Percentiles rank a stretch among this genome's conserved stretches.
Evolutionary conservation across 2,888 invertebrate species (phyloP).

Genomic region (Neoaliturus tenellus): DNA sequence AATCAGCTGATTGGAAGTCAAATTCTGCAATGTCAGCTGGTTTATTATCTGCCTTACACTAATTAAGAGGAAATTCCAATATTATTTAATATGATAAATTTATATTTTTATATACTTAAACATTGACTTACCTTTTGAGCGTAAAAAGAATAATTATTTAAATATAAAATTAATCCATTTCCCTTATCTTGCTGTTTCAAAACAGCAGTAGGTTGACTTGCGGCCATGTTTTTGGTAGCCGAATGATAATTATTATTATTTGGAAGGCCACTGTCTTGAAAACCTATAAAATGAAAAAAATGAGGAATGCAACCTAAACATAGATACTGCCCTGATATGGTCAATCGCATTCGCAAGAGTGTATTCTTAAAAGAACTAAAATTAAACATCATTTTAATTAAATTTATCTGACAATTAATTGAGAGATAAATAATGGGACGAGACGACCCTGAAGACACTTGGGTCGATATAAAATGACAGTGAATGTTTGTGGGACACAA

Average conservation of each 20-base stretch:
- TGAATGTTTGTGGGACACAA: too few species aligned
- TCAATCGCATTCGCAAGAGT: neutral
- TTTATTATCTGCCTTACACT: too few species aligned
- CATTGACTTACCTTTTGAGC: constrained; percentile 81
- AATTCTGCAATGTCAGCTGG: neutral
- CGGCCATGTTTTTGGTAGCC: constrained; percentile 48
- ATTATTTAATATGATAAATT: neutral
- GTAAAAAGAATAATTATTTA: constrained; percentile 84
- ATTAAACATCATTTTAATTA: constrained; percentile 5
- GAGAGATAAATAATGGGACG: too few species aligned
- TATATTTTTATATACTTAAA: neutral
- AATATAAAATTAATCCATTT: constrained; percentile 74
- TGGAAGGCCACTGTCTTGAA: neutral
- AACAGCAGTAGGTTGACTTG: constrained; percentile 8
- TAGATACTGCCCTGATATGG: neutral
- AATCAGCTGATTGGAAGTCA: constrained; percentile 26
- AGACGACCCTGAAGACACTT: too few species aligned
- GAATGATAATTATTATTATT: constrained; percentile 21
- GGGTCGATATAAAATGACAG: too few species aligned
- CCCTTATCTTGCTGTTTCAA: constrained; percentile 57
- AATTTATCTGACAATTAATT: too few species aligned
- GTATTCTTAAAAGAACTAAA: neutral
- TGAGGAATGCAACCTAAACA: neutral
- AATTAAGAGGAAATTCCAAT: too few species aligned
- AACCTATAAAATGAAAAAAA: neutral